phyloP scores from a whole-genome alignment of 2,797 vertebrate species.

The Astyanax mexicanus region DNA sequence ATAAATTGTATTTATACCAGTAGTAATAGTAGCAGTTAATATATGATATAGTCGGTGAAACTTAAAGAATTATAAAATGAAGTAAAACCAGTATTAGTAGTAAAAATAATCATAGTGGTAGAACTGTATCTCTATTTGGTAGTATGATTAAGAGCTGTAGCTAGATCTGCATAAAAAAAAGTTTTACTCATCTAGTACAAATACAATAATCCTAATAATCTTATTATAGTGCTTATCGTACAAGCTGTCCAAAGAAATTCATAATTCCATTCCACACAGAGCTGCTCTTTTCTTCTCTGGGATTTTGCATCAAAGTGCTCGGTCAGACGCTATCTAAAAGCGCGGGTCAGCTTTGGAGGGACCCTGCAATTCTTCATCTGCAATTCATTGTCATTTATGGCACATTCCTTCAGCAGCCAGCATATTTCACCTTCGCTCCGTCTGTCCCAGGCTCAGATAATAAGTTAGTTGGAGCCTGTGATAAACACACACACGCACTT shows the following conservation, averaged over 20 bases:
- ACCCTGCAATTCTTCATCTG: slow-evolving; percentile 17
- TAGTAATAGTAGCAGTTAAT: no score
- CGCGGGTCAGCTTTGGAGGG: slow-evolving; percentile 2
- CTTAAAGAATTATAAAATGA: no score
- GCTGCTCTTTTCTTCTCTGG: slow-evolving; percentile 7
- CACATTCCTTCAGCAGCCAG: neutral
- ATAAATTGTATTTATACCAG: no score
- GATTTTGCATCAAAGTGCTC: slow-evolving; percentile 3
- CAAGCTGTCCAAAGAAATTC: neutral
- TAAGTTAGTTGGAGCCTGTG: neutral
- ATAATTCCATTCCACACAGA: neutral
- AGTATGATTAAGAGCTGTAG: neutral
- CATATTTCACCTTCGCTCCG: slow-evolving; percentile 30
- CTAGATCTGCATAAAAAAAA: neutral
- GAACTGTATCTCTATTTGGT: no score
- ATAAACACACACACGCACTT: neutral
- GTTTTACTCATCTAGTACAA: neutral
- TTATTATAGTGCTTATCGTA: neutral
- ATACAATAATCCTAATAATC: neutral
- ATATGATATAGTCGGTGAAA: no score
- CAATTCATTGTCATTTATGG: slow-evolving; percentile 29
- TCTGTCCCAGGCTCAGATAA: slow-evolving; percentile 20
- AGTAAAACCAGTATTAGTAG: no score
- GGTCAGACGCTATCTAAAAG: slow-evolving; percentile 32
- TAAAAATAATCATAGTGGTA: no score